Conservation (phyloP, 2,888 invertebrate genomes). For the Frankliniella intonsa region DNA sequence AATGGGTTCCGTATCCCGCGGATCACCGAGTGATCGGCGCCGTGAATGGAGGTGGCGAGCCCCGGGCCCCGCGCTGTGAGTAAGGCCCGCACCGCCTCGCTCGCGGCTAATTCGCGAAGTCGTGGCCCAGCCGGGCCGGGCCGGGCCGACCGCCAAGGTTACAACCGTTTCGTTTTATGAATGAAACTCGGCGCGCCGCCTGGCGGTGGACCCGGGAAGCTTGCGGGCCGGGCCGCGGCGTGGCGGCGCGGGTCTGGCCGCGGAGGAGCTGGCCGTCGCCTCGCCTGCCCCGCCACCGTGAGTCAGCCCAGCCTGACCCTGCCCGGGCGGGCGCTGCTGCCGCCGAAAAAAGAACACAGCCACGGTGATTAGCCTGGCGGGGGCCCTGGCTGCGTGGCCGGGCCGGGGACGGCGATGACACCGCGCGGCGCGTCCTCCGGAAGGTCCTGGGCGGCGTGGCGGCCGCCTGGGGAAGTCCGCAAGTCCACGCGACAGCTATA, state of each 20-base stretch:
- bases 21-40: background rate
- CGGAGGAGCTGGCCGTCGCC: too few species aligned
- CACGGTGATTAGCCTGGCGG: background rate
- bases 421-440: too few species aligned
- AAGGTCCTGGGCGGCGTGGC: too few species aligned
- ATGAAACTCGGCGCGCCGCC: conserved; percentile 10
- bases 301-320: background rate
- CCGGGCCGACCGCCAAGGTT: conserved; percentile 3
- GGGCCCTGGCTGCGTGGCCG: background rate
- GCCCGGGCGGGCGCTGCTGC: background rate
- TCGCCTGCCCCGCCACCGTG: too few species aligned
- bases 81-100: background rate
- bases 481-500: too few species aligned
- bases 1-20: background rate
- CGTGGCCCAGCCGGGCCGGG: background rate
- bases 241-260: too few species aligned
- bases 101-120: background rate
- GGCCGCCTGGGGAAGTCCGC: too few species aligned
- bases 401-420: background rate
- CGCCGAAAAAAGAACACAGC: background rate
- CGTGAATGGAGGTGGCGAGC: too few species aligned
- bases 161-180: conserved; percentile 4
- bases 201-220: background rate
- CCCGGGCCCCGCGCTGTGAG: background rate
- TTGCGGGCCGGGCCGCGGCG: too few species aligned